These are phyloP conservation scores for Phalacrocorax brasilianus DNA, from an alignment of 2,113 vertebrate genomes.

Conservation along the genomic window DNA sequence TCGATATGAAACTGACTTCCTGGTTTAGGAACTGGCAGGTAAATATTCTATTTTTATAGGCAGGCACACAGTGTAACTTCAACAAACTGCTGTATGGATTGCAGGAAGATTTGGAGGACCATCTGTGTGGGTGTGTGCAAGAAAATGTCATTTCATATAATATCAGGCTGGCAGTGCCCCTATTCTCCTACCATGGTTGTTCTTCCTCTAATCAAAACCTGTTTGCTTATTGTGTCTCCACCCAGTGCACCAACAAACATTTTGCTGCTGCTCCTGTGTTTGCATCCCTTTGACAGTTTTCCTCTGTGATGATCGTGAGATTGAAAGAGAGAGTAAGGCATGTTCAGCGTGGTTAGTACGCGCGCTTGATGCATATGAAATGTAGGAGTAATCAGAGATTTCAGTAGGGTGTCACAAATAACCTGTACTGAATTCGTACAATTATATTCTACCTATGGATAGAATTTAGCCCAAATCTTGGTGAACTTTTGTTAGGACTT, in stretches of 20 bases:
- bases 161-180: background rate
- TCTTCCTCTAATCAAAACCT: background rate
- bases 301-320: background rate
- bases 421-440: background rate
- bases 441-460: background rate
- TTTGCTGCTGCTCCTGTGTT: background rate
- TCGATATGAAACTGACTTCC: conserved; percentile 45
- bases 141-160: background rate
- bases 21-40: conserved; percentile 40
- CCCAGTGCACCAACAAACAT: background rate
- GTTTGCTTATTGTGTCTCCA: background rate
- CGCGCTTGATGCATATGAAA: background rate
- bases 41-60: background rate
- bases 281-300: background rate
- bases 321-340: background rate
- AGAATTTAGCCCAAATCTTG: background rate
- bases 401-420: background rate
- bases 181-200: background rate
- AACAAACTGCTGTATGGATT: background rate
- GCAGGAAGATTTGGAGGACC: background rate
- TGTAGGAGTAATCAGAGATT: background rate
- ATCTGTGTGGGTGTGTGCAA: background rate
- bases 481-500: background rate
- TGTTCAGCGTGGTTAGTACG: background rate
- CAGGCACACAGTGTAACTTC: background rate